A percentile compares a stretch with the other conserved stretches of the same genome.
These are phyloP conservation scores for Phengaris alcon DNA, from an alignment of 2,888 invertebrate genomes.

Conservation along the genomic window DNA sequence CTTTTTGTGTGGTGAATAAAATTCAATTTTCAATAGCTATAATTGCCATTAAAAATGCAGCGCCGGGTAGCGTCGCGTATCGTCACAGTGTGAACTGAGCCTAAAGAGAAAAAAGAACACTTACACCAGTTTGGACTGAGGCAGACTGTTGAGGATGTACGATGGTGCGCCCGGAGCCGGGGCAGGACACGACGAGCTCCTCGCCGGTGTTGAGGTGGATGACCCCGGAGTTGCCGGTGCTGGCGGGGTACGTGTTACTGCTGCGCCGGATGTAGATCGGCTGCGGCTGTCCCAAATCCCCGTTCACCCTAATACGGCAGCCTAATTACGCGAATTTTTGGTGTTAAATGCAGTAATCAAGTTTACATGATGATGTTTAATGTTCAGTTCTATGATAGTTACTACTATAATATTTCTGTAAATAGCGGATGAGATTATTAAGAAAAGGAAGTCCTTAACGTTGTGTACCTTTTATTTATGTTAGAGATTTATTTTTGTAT, in stretches of 20 bases:
- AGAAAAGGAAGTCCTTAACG: not conserved
- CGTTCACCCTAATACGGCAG: conserved; percentile 68
- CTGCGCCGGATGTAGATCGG: conserved; percentile 74
- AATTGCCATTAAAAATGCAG: too few species aligned
- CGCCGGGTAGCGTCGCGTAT: too few species aligned
- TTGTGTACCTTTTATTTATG: not conserved
- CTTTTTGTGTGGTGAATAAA: too few species aligned
- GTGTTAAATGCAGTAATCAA: too few species aligned
- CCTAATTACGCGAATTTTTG: conserved; percentile 42
- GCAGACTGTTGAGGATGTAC: conserved; percentile 53
- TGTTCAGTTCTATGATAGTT: not conserved
- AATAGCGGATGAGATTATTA: not conserved
- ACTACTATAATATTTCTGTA: not conserved
- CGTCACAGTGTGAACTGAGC: too few species aligned
- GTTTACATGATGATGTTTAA: too few species aligned
- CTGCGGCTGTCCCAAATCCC: conserved; percentile 78
- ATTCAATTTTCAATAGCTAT: too few species aligned
- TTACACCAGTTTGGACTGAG: conserved; percentile 52
- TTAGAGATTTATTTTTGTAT: not conserved
- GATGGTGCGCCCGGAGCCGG: conserved; percentile 55
- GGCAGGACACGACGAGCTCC: conserved; percentile 56
- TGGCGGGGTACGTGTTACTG: conserved; percentile 52
- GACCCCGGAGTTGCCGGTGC: conserved; percentile 57
- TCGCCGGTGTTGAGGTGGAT: conserved; percentile 56
- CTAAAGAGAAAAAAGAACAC: conserved; percentile 30